These are phyloP conservation scores for Drosophila paucipuncta DNA, from an alignment of 2,888 invertebrate genomes.

Conservation along the genomic window DNA sequence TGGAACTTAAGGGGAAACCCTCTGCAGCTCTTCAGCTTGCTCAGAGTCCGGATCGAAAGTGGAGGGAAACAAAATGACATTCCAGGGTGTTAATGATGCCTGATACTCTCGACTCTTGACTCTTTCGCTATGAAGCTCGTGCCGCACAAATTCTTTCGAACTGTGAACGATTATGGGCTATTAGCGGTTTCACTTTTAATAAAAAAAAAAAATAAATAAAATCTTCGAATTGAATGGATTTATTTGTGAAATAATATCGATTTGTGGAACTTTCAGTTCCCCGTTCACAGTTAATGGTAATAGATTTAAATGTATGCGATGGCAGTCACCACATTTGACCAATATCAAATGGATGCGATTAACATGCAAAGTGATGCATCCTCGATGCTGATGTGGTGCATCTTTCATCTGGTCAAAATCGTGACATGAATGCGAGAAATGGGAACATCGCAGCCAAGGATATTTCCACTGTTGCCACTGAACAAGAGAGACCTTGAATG, in stretches of 20 bases:
- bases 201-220: conserved; percentile 24
- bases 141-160: conserved; percentile 34
- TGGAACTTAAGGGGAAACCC: conserved; percentile 31
- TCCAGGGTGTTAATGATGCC: conserved; percentile 59
- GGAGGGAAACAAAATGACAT: conserved; percentile 59
- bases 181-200: conserved; percentile 72
- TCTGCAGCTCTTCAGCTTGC: conserved; percentile 51
- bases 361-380: conserved; percentile 53
- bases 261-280: conserved; percentile 58
- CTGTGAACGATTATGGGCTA: conserved; percentile 44
- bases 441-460: conserved; percentile 53
- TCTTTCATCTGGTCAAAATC: conserved; percentile 81
- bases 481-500: conserved; percentile 64
- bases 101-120: conserved; percentile 4
- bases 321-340: conserved; percentile 33
- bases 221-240: conserved; percentile 18
- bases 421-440: conserved; percentile 79
- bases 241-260: conserved; percentile 18
- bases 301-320: conserved; percentile 45
- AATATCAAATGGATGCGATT: conserved; percentile 29
- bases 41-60: conserved; percentile 52
- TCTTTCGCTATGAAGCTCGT: conserved; percentile 28
- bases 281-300: conserved; percentile 16
- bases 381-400: conserved; percentile 42
- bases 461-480: conserved; percentile 25